A percentile compares a stretch with the other conserved stretches of the same genome.
phyloP scores from a whole-genome alignment of 2,888 invertebrate genomes.

The Callyntrura guangdongensis region DNA sequence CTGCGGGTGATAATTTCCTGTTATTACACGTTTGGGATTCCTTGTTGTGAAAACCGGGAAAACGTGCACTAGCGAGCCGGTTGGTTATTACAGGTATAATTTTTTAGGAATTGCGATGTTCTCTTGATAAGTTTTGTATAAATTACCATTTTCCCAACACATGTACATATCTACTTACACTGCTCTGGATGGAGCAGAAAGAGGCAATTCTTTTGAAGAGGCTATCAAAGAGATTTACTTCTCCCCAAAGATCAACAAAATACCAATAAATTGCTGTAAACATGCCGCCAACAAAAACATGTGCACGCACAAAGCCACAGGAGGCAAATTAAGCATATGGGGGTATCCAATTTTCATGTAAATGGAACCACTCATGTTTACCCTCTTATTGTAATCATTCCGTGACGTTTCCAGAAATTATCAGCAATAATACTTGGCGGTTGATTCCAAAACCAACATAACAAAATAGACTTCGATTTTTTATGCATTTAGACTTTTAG shows the following conservation, averaged over 20 bases:
- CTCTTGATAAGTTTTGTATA: conserved; percentile 19
- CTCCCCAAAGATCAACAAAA: too few relatives aligned
- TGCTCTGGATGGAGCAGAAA: too few relatives aligned
- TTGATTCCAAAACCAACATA: too few relatives aligned
- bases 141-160: background rate
- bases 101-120: background rate
- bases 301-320: background rate
- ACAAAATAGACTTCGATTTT: too few relatives aligned
- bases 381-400: too few relatives aligned
- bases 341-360: conserved; percentile 4
- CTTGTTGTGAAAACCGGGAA: conserved; percentile 18
- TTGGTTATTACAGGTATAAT: background rate
- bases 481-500: too few relatives aligned
- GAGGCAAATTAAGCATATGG: background rate
- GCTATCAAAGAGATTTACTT: too few relatives aligned
- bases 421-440: too few relatives aligned
- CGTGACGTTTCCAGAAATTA: too few relatives aligned
- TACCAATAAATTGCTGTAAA: too few relatives aligned
- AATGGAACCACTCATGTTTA: background rate
- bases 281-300: background rate
- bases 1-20: conserved; percentile 26
- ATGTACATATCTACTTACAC: too few relatives aligned
- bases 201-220: too few relatives aligned
- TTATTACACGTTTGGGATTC: conserved; percentile 50
- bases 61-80: background rate